Evolutionary conservation across 1,140 invertebrate species (phyloP).

Genomic region (Bombyx mandarina): DNA sequence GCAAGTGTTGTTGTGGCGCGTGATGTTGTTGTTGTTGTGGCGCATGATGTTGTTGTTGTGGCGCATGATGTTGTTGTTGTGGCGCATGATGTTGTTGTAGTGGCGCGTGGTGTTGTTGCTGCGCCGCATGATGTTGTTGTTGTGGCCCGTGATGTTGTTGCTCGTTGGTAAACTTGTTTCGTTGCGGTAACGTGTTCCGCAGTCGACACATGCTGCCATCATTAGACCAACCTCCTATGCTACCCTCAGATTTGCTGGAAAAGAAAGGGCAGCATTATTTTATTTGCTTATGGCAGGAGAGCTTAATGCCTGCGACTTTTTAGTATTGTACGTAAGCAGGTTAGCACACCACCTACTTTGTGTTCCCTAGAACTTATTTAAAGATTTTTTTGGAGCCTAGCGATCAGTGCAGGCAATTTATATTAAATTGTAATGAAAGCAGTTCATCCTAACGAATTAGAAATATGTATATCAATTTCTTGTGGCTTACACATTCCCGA

Average conservation of each 20-base stretch:
- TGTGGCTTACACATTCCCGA: no score
- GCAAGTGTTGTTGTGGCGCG: constrained; percentile 14
- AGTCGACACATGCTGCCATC: constrained; percentile 57
- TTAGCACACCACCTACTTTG: no score
- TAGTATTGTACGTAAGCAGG: no score
- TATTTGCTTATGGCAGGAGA: no score
- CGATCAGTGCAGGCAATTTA: no score
- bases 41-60: constrained; percentile 17
- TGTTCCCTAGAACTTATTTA: no score
- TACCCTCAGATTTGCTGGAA: constrained; percentile 53
- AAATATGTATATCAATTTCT: no score
- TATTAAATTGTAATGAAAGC: no score
- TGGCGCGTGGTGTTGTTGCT: constrained; percentile 7
- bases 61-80: constrained; percentile 17
- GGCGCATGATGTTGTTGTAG: constrained; percentile 1
- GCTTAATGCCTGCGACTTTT: no score
- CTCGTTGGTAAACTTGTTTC: constrained; percentile 61
- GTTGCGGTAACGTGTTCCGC: constrained; percentile 49
- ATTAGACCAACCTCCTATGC: constrained; percentile 55
- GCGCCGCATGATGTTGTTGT: constrained; percentile 19
- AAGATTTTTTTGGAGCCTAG: no score
- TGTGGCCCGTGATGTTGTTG: constrained; percentile 26
- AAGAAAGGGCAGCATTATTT: neutral
- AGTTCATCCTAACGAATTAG: no score
- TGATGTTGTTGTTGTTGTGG: constrained; percentile 12